Percentiles rank a stretch among this genome's conserved stretches.
Conservation (phyloP, 2,888 invertebrate species). For the Leptinotarsa juncta region DNA sequence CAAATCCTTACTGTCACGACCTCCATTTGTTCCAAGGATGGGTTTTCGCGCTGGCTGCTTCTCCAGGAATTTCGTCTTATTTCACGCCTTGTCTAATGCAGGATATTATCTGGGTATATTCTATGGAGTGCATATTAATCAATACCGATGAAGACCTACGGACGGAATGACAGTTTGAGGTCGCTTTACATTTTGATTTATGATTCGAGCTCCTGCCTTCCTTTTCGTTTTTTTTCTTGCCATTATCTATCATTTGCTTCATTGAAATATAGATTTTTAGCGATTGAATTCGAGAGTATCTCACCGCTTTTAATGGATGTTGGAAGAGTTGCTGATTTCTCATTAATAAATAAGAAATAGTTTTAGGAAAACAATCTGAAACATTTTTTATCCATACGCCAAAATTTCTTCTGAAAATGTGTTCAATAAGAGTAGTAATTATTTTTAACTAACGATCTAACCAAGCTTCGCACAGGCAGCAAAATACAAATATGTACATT, state of each 20-base stretch:
- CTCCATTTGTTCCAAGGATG: slow-evolving; percentile 56
- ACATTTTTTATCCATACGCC: no score
- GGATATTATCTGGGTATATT: slow-evolving; percentile 36
- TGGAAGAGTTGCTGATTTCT: not conserved
- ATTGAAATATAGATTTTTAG: slow-evolving; percentile 30
- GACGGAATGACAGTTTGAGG: slow-evolving; percentile 54
- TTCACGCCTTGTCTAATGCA: slow-evolving; percentile 60
- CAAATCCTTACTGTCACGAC: slow-evolving; percentile 60
- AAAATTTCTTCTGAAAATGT: no score
- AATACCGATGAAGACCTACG: slow-evolving; percentile 58
- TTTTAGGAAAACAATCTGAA: no score
- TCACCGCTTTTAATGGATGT: not conserved
- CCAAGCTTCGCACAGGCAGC: no score
- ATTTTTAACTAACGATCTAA: no score
- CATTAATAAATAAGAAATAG: no score
- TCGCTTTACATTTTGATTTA: slow-evolving; percentile 53
- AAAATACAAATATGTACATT: no score
- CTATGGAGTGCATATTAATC: slow-evolving; percentile 58
- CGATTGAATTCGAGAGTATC: not conserved
- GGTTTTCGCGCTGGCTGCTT: slow-evolving; percentile 46
- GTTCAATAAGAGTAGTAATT: no score
- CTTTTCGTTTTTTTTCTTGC: slow-evolving; percentile 34
- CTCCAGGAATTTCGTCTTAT: slow-evolving; percentile 56
- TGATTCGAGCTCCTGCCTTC: slow-evolving; percentile 33
- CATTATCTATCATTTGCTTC: slow-evolving; percentile 44